Base-by-base conservation (phyloP, 2,888 invertebrate genomes). In the Pherbina coryleti region DNA sequence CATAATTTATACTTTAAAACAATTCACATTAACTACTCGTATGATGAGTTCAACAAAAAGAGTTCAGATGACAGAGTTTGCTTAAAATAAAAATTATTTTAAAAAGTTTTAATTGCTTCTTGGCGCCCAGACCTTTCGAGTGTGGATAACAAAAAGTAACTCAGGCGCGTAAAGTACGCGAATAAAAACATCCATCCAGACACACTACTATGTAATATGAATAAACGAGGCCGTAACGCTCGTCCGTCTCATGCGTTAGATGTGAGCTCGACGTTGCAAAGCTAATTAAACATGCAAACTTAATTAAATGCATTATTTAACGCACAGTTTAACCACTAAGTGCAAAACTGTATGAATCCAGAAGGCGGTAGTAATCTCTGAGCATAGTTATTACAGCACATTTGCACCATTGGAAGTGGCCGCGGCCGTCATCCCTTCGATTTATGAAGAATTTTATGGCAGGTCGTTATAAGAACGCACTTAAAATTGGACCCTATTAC, bases 231-330 rank as follows among this genome's bases (percentile, higher is more conserved):
- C 60, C 25, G 17, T 28, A 44, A 25, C 28, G 9, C 60, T 60
- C 14, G 11, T 44, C 14, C 60, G 14, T 60, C 25, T 28, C 28
- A 28, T 60, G 60, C 28, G 11, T 60, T 60, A 60, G 14, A 60
- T 1, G 25, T 28, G 28, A 60, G 22, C 19, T 19, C 22, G 25
- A 22, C 25, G 57, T 25, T 57, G 19, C 57, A 11, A 8, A 22
- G 57, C 57, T 57, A 22, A 22, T 25, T 57, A 19, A 57, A 19
- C 7, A 22, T 19, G 28, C 25, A 28, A 60, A 11, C 19, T 28
- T 25, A 55, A 60, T 60, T 60, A 60, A 60, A 60, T 60, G 60
- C 60, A 60, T 22, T 28, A 60, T 60, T 28, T 28, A 28, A 25
- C 60, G 25, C 60, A 17, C 60, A 9, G 60, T 60, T 60, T 60